Evolutionary conservation across 1,140 invertebrate species (phyloP).

Genomic region (Agrilus planipennis): DNA sequence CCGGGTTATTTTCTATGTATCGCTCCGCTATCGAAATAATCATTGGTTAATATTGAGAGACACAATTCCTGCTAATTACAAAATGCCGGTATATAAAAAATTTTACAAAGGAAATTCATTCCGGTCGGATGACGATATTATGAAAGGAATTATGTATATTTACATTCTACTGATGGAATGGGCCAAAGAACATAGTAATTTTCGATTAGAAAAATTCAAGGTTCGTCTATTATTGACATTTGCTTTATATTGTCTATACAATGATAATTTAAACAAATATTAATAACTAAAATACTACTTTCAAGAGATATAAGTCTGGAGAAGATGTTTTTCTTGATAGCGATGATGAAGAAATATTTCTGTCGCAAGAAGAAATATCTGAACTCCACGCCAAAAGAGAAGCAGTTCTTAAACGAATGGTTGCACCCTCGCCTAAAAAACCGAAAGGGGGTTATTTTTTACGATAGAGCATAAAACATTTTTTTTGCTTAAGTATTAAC

Average conservation of each 20-base stretch:
- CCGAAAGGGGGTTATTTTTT: no score
- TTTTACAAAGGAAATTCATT: neutral
- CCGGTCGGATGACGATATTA: neutral
- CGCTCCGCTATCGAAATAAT: neutral
- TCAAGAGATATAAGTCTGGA: neutral
- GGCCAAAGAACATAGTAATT: neutral
- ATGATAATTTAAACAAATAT: neutral
- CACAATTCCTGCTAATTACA: neutral
- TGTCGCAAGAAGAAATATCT: neutral
- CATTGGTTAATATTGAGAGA: neutral
- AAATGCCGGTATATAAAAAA: neutral
- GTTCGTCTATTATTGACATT: neutral
- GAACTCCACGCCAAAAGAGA: neutral
- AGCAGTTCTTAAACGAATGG: neutral
- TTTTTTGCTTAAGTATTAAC: no score
- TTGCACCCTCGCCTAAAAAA: neutral
- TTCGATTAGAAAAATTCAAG: neutral
- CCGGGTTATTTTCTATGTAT: neutral
- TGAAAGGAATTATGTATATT: neutral
- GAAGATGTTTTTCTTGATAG: neutral
- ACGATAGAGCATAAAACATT: no score
- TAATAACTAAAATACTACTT: neutral
- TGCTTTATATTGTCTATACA: neutral
- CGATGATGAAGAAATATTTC: neutral
- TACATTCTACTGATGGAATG: neutral